Base-by-base conservation (phyloP, 2,113 vertebrate genomes). In the Lepisosteus oculatus region DNA sequence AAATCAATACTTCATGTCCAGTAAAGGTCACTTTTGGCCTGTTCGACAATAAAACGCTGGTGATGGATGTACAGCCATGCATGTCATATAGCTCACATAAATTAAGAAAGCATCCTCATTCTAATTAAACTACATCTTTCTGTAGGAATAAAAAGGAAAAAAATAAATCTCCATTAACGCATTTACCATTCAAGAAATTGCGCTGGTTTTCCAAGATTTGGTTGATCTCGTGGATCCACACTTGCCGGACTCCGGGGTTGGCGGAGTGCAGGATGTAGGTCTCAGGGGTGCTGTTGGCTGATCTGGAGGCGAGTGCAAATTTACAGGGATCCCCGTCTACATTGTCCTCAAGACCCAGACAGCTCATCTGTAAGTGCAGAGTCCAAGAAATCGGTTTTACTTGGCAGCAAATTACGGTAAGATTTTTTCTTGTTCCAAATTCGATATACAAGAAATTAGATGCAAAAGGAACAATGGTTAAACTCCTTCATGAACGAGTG, bases 131-230 rank as follows among this genome's bases (percentile, higher is more conserved):
- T 29, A 29, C 29, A 29, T 2, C 2, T 51, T 51, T 51, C 5
- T 51, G 47, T 51, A 6, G 1, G 42, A 55, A 69, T 55, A 69
- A 43, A 3, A 13, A 29, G 13, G 14, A 69, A n/a, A 13, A 59
- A n/a, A n/a, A 56, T 41, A 41, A 9, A 55, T 4, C 8, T 4
- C 29, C 15, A 8, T 6, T 3, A 7, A 6, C 57, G 14, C 2
- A 67, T n/a, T 90, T 93, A 99, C 97, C 97, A 82, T 99, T 99
- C 86, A 99, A 93, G 87, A 99, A 99, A 82, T 99, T 99, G 78
- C 95, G 95, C 89, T 99, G 96, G 91, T 97, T 99, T 90, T 99
- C 97, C 85, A 99, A 89, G 78, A 99, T 98, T 88, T 99, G 97
- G 93, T 95, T 95, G 83, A 99, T 95, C 88, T 98, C 96, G 17